Conservation (phyloP, 2,888 invertebrate species). For the Tanytarsus gracilentus region DNA sequence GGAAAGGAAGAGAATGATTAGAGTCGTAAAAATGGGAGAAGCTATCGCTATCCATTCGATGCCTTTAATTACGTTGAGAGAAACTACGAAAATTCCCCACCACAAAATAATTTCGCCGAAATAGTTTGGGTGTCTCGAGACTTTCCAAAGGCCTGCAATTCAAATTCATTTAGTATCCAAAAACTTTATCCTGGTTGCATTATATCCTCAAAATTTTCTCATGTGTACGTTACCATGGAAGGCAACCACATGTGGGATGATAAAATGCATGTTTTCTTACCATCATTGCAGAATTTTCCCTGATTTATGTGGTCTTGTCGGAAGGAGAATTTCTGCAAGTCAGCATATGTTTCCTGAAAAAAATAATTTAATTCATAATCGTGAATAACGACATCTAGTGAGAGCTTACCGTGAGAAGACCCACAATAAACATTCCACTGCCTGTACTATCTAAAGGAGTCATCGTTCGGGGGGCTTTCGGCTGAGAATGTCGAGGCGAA, state of each 20-base stretch:
- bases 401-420: constrained; percentile 68
- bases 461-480: constrained; percentile 72
- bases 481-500: constrained; percentile 68
- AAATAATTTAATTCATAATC: too few species aligned
- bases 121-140: constrained; percentile 88
- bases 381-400: too few species aligned
- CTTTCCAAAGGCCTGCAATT: constrained; percentile 64
- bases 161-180: not conserved
- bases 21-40: constrained; percentile 77
- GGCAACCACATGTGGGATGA: not conserved
- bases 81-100: constrained; percentile 89
- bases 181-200: not conserved
- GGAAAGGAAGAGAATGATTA: constrained; percentile 81
- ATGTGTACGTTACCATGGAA: not conserved
- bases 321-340: constrained; percentile 86
- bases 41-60: constrained; percentile 78
- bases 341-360: constrained; percentile 90
- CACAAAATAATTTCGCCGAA: constrained; percentile 89
- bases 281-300: constrained; percentile 88
- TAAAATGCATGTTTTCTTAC: constrained; percentile 42
- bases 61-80: constrained; percentile 74
- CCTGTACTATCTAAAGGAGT: constrained; percentile 80
- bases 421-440: constrained; percentile 73
- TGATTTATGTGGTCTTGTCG: constrained; percentile 79
- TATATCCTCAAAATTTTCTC: not conserved